Conservation (phyloP, 2,888 invertebrate genomes). For the Elysia crispata region DNA sequence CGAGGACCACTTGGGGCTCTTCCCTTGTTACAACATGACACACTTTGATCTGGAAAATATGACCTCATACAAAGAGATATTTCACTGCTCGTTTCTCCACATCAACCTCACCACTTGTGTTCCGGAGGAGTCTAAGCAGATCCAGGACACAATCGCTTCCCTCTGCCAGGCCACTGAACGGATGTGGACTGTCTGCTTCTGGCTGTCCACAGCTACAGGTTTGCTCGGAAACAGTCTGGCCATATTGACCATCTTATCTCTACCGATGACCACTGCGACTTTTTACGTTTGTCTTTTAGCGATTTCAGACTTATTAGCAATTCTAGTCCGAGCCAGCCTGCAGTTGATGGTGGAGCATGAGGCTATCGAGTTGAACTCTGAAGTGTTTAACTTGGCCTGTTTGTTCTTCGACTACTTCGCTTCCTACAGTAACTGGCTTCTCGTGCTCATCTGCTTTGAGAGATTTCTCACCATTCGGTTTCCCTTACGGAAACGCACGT, state of each 20-base stretch:
- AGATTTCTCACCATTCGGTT: slow-evolving; percentile 36
- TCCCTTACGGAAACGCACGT: slow-evolving; percentile 34
- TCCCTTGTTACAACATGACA: no score
- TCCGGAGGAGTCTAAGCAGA: slow-evolving; percentile 20
- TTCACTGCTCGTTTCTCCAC: slow-evolving; percentile 23
- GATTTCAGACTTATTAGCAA: slow-evolving; percentile 22
- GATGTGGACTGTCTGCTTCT: slow-evolving; percentile 32
- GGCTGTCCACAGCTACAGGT: slow-evolving; percentile 26
- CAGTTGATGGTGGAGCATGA: slow-evolving; percentile 11
- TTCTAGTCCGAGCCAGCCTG: neutral
- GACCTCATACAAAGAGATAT: slow-evolving; percentile 12
- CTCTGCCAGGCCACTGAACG: slow-evolving; percentile 27
- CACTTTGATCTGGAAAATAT: neutral
- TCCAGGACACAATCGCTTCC: slow-evolving; percentile 5
- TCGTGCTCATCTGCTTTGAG: slow-evolving; percentile 42
- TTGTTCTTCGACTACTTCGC: slow-evolving; percentile 22
- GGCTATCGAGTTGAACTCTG: neutral
- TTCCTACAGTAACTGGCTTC: slow-evolving; percentile 41
- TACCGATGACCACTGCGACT: slow-evolving; percentile 29
- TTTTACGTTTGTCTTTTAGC: slow-evolving; percentile 39
- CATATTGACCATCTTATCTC: slow-evolving; percentile 24
- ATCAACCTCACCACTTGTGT: slow-evolving; percentile 24
- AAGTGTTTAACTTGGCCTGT: neutral
- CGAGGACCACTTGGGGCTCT: no score
- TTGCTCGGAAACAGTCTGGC: slow-evolving; percentile 37